Evolutionary conservation across 2,797 vertebrate species (phyloP), one percentile per base, ranked within the genome.

Genomic region (Anas capensis): DNA sequence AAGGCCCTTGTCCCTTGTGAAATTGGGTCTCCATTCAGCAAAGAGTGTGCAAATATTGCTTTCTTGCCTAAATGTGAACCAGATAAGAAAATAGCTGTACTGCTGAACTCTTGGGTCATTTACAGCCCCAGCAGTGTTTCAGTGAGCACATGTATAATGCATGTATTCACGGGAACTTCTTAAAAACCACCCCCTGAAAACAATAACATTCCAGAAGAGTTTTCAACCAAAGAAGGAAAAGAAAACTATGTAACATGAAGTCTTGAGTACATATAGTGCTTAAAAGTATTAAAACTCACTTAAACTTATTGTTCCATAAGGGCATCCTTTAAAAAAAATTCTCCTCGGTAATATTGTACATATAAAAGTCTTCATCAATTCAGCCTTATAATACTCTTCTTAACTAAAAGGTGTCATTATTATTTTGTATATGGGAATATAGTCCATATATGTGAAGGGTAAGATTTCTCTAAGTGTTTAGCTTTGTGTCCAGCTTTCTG

Each of bases 111-210:
- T 64, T 93, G 91, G 88, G 70, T 92, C 93, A 85, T 88, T 92
- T 77, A 73, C 60, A 92, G 34, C 76, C 79, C 57, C 62, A 65
- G 69, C 76, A 82, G 85, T 61, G 46, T 66, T 87, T 84, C 80
- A 64, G 48, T 68, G 77, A 62, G 71, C 83, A 53, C 69, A n/a
- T 78, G 64, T 29, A 85, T 92, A 95, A 85, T 82, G 61, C 66
- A 70, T 58, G 27, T 62, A 91, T 93, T 94, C 90, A 94, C 90
- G 87, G 68, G 86, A 73, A 92, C 91, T 94, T 94, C 88, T 94
- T 76, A 69, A 73, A 90, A 84, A 20, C 15, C 53, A 70, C 24
- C 76, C 62, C 71, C 53, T 80, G 58, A 86, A 92, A 95, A 95
- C 88, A 90, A 46, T 84, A 92, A 92, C 82, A 92, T 96, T 96